Evolutionary conservation across 2,113 vertebrate species (phyloP).

Genomic region (Callipepla californica): DNA sequence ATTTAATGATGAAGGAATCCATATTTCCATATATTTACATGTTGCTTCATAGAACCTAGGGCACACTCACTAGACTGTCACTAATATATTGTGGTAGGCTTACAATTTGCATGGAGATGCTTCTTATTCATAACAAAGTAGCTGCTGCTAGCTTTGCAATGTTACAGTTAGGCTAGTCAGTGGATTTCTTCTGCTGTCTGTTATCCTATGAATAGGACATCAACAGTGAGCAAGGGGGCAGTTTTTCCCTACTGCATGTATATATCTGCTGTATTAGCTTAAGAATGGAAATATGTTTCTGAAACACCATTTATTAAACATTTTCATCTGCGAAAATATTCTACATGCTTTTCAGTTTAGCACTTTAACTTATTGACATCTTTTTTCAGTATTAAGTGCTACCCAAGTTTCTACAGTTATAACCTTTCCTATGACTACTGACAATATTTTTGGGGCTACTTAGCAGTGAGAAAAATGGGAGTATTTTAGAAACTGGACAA

Average conservation of each 20-base stretch:
- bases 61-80: slow-evolving; percentile 39
- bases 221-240: background rate
- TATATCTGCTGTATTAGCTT: background rate
- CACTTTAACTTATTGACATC: background rate
- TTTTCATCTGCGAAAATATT: background rate
- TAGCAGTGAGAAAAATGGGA: background rate
- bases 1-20: slow-evolving; percentile 2
- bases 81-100: slow-evolving; percentile 57
- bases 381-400: slow-evolving; percentile 1
- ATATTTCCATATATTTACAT: slow-evolving; percentile 34
- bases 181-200: background rate
- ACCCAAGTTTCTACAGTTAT: background rate
- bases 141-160: background rate
- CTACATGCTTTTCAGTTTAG: background rate
- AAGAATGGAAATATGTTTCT: background rate
- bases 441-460: background rate
- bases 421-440: background rate
- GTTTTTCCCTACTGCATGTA: background rate
- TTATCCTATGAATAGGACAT: background rate
- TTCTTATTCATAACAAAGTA: slow-evolving; percentile 9
- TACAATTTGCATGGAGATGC: slow-evolving; percentile 11
- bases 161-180: background rate
- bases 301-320: background rate
- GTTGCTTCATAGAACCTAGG: background rate
- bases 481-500: background rate